Base-by-base conservation (phyloP, 2,797 vertebrate species). In the Lateolabrax maculatus region DNA sequence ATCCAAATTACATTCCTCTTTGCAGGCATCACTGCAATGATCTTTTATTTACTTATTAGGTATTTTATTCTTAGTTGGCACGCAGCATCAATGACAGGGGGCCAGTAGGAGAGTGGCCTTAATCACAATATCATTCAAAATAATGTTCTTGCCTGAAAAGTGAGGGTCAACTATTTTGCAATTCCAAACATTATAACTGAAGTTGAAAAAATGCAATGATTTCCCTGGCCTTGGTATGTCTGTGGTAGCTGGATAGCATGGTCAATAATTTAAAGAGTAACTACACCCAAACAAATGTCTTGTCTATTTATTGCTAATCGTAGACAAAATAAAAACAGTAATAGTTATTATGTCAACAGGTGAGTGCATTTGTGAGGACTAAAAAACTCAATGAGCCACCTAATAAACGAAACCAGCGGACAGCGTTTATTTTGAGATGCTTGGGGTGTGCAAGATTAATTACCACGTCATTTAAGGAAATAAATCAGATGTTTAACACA, bases 1-100 rank as follows among this genome's bases (percentile, higher is more conserved):
- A 77, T 85, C 10, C 27, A 87, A 80, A 84, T 79, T 21, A n/a
- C 46, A 39, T 85, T 77, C 63, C 12, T 64, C 36, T 74, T 67
- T 68, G 37, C 39, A 60, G 55, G 34, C 51, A 61, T 83, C 62
- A 29, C 36, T 84, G 61, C 52, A 66, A 8, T 46, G 9, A 56
- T 81, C 8, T 43, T 68, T 76, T 52, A 73, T 85, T 68, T 76
- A 71, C 39, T 27, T 71, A 65, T 77, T 58, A 29, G 19, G n/a
- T 34, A 51, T 69, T 84, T 61, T 44, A 46, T 46, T 83, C 16
- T 27, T 37, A 21, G 31, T 64, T 84, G 49, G 57, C 31, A 4
- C 53, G 34, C 46, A 27, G 18, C 12, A 2, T 68, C 62, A 67
- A 2, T 56, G 37, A 60, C 16, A 60, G 37, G 36, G 53, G 25